A percentile compares a stretch with the other conserved stretches of the same genome.
These are phyloP conservation scores for Syrphus vitripennis DNA, from an alignment of 2,888 invertebrate genomes.

Conservation along the genomic window DNA sequence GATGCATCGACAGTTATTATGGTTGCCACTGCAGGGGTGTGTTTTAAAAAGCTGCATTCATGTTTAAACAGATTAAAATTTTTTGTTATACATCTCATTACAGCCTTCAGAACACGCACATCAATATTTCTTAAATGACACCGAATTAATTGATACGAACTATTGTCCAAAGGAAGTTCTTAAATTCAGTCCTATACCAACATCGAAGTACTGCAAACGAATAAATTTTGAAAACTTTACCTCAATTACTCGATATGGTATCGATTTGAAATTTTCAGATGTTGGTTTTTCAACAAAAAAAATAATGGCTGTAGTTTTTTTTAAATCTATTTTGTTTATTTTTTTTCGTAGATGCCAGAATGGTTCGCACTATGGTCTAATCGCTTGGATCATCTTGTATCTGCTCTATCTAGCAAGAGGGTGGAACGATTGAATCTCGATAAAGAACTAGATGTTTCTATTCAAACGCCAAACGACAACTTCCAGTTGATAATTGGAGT, in stretches of 20 bases:
- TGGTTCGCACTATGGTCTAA: conserved; percentile 79
- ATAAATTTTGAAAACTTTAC: conserved; percentile 80
- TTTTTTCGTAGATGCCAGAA: conserved; percentile 77
- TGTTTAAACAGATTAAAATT: not conserved
- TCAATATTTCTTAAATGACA: conserved; percentile 77
- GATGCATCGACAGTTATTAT: conserved; percentile 77
- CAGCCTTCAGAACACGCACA: conserved; percentile 80
- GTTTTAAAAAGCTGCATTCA: conserved; percentile 35
- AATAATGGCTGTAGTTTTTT: not conserved
- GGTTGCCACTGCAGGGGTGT: conserved; percentile 79
- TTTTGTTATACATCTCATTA: not conserved
- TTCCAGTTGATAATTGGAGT: conserved; percentile 78
- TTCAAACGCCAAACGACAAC: conserved; percentile 78
- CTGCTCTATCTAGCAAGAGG: conserved; percentile 78
- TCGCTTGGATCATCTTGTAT: conserved; percentile 79
- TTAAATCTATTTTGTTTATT: not conserved
- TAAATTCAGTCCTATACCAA: conserved; percentile 80
- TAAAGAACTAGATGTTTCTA: conserved; percentile 77
- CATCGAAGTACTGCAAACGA: conserved; percentile 79
- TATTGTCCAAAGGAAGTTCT: conserved; percentile 80
- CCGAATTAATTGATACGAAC: conserved; percentile 77
- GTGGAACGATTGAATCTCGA: conserved; percentile 78
- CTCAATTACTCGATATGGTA: conserved; percentile 79
- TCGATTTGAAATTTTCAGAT: conserved; percentile 78
- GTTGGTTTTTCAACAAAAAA: conserved; percentile 66